Conservation (phyloP, 2,113 vertebrate genomes). For the Peromyscus leucopus region DNA sequence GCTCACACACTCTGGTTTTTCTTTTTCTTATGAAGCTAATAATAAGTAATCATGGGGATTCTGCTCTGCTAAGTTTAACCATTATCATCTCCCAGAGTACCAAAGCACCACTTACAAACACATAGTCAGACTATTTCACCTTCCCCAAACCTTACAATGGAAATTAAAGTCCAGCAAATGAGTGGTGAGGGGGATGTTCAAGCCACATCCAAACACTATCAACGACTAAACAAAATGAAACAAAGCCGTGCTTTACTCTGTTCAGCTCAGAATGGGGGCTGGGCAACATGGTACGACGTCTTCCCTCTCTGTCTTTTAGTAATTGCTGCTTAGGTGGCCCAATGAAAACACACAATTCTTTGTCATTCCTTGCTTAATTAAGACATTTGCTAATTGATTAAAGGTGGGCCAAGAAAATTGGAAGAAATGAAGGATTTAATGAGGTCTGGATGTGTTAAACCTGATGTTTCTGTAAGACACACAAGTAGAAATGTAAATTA, state of each 20-base stretch:
- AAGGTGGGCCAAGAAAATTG: background rate
- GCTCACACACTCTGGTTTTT: background rate
- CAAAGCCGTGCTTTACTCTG: background rate
- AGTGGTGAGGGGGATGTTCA: background rate
- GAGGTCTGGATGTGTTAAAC: background rate
- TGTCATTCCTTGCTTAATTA: background rate
- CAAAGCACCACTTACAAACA: no score
- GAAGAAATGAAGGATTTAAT: constrained; percentile 2
- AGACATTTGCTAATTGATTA: constrained; percentile 12
- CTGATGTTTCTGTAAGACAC: constrained; percentile 14
- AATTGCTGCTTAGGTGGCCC: background rate
- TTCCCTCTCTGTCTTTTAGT: background rate
- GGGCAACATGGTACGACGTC: background rate
- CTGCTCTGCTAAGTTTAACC: background rate
- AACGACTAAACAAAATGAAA: background rate
- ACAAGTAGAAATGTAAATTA: background rate
- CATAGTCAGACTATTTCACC: background rate
- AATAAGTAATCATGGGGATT: background rate
- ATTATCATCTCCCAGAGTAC: no score
- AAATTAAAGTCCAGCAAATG: background rate
- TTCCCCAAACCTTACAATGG: background rate
- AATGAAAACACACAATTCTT: background rate
- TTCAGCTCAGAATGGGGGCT: background rate
- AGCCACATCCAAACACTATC: background rate
- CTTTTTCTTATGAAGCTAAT: background rate